A percentile compares a stretch with the other conserved stretches of the same genome.
Evolutionary conservation across 2,888 invertebrate genomes (phyloP).

Genomic region (Plebejus argus): DNA sequence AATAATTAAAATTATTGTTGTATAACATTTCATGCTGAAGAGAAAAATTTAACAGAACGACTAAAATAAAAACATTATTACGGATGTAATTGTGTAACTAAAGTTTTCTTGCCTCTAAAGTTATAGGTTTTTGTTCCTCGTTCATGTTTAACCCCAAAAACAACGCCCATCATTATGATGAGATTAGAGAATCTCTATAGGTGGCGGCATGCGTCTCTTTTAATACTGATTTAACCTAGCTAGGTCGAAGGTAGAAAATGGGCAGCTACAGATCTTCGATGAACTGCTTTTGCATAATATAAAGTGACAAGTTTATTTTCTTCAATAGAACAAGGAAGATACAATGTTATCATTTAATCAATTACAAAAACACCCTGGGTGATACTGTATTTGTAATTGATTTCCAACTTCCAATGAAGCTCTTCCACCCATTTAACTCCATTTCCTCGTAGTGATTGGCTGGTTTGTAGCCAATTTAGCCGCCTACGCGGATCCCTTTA

Average conservation of each 20-base stretch:
- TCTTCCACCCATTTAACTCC: not conserved
- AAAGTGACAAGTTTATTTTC: no score
- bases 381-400: not conserved
- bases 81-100: not conserved
- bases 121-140: no score
- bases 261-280: no score
- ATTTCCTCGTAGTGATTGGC: not conserved
- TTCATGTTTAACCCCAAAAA: no score
- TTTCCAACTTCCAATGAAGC: not conserved
- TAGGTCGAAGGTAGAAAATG: no score
- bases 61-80: not conserved
- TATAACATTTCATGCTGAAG: not conserved
- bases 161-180: no score
- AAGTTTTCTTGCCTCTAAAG: not conserved
- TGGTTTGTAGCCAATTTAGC: not conserved
- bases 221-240: no score
- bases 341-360: not conserved
- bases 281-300: no score
- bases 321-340: no score
- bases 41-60: not conserved
- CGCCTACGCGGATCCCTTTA: not conserved
- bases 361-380: not conserved
- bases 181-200: no score
- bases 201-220: no score
- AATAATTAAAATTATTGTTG: constrained; percentile 13